Conservation (phyloP, 2,797 vertebrate species). For the Pitangus sulphuratus region DNA sequence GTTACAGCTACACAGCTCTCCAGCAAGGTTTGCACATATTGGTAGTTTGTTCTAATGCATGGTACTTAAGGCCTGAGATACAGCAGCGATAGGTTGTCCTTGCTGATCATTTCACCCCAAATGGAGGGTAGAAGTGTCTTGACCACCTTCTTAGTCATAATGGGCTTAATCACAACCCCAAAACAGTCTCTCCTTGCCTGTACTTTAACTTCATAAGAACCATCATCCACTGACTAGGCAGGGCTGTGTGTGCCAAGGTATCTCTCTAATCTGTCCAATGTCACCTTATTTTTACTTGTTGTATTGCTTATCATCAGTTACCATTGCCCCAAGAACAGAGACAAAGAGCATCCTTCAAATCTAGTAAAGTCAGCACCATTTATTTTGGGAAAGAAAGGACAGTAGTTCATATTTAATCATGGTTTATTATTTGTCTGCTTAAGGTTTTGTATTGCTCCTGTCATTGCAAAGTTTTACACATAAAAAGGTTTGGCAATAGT, state of each 20-base stretch:
- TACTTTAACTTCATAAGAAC: not conserved
- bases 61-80: not conserved
- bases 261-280: not conserved
- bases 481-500: not conserved
- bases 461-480: not conserved
- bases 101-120: not conserved
- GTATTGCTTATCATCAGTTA: not conserved
- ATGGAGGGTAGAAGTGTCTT: not conserved
- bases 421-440: constrained; percentile 3
- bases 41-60: not conserved
- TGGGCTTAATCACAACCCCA: not conserved
- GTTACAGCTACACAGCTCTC: not conserved
- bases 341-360: constrained; percentile 4
- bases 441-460: not conserved
- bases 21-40: not conserved
- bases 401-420: not conserved
- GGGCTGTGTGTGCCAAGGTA: not conserved
- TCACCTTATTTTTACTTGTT: not conserved
- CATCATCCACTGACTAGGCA: not conserved
- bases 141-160: not conserved
- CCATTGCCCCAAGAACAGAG: not conserved
- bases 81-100: not conserved
- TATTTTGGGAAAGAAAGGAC: not conserved
- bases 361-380: not conserved
- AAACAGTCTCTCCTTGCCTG: not conserved